phyloP scores from a whole-genome alignment of 2,797 vertebrate species.

The Rhyacichthys aspro region DNA sequence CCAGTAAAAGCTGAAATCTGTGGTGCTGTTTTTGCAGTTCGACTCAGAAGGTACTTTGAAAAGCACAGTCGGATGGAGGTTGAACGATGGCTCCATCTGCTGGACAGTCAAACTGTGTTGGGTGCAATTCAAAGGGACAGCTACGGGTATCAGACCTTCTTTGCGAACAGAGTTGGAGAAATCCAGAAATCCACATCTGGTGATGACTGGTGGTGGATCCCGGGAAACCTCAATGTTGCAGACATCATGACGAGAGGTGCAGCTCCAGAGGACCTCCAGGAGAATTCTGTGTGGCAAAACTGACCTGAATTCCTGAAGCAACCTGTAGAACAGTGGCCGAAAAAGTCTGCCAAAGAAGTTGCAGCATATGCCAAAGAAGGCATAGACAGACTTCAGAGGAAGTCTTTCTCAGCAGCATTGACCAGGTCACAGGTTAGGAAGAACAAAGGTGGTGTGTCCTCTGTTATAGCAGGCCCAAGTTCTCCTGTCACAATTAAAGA shows the following conservation, averaged over 20 bases:
- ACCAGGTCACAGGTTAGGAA: not conserved
- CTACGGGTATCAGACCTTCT: not conserved
- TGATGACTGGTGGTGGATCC: not conserved
- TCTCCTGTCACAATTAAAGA: no score
- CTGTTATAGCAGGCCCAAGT: no score
- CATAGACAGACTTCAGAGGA: not conserved
- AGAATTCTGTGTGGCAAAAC: not conserved
- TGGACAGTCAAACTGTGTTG: constrained; percentile 1
- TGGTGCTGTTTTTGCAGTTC: not conserved
- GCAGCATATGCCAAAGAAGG: not conserved
- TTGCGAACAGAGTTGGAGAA: not conserved
- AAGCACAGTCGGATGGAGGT: not conserved
- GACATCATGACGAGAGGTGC: not conserved
- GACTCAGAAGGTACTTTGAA: not conserved
- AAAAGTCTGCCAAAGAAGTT: not conserved
- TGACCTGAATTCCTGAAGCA: not conserved
- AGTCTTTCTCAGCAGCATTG: not conserved
- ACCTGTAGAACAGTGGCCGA: not conserved
- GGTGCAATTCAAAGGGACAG: constrained; percentile 5
- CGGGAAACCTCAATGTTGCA: not conserved
- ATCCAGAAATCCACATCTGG: not conserved
- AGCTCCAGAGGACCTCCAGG: not conserved
- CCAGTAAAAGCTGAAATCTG: constrained; percentile 7
- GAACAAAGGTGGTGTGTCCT: no score
- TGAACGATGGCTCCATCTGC: not conserved